phyloP scores from a whole-genome alignment of 2,888 invertebrate genomes.

The Cantharis rustica region DNA sequence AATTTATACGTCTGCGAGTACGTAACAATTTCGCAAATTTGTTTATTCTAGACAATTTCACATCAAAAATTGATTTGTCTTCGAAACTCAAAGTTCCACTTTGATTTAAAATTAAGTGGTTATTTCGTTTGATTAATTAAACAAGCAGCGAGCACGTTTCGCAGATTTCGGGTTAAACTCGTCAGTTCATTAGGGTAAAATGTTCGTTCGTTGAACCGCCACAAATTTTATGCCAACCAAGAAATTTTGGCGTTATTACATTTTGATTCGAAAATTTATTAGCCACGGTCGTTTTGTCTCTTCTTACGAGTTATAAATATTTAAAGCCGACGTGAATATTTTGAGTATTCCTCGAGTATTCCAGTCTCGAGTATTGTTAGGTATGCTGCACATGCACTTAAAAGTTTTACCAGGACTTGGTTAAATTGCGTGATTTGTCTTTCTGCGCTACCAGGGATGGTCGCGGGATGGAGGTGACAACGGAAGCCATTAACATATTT shows the following conservation, averaged over 20 bases:
- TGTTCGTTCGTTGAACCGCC: neutral
- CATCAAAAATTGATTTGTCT: neutral
- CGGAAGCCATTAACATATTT: neutral
- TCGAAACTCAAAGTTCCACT: neutral
- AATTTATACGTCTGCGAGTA: slow-evolving; percentile 2
- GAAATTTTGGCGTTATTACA: neutral
- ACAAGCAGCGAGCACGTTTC: neutral
- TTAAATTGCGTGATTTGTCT: neutral
- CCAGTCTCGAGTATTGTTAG: neutral
- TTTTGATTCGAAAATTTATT: neutral
- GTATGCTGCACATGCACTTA: neutral
- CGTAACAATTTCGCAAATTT: neutral
- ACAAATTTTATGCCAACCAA: neutral
- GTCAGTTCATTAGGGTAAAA: slow-evolving; percentile 6
- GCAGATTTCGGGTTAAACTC: slow-evolving; percentile 1
- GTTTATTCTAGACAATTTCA: neutral
- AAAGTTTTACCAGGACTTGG: neutral
- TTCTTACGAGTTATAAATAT: neutral
- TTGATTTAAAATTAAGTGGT: neutral
- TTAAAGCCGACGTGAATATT: neutral
- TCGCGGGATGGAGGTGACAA: neutral
- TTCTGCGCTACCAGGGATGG: neutral
- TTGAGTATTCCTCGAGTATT: neutral
- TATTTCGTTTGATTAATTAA: neutral
- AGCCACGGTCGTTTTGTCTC: neutral